phyloP scores from a whole-genome alignment of 2,888 invertebrate species.

The Syritta pipiens region DNA sequence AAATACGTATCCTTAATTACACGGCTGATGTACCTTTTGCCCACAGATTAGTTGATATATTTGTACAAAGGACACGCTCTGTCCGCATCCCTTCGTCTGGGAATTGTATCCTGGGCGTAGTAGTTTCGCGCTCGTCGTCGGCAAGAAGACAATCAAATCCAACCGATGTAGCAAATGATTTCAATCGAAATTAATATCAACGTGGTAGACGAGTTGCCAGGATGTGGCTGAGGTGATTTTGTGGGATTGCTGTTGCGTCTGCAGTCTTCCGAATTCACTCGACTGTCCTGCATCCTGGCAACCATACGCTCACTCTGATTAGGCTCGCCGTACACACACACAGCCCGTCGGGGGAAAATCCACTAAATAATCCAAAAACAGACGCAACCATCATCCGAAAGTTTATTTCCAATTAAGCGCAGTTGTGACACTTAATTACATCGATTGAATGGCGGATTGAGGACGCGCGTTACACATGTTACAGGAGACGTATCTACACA shows the following conservation, averaged over 20 bases:
- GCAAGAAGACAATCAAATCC: slow-evolving; percentile 54
- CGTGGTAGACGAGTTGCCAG: slow-evolving; percentile 35
- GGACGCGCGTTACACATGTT: slow-evolving; percentile 48
- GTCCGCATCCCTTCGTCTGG: slow-evolving; percentile 27
- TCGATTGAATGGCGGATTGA: slow-evolving; percentile 52
- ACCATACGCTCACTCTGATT: slow-evolving; percentile 43
- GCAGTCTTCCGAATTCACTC: no score
- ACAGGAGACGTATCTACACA: no score
- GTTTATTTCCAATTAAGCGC: slow-evolving; percentile 59
- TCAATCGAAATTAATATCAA: slow-evolving; percentile 62
- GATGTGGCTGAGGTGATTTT: no score
- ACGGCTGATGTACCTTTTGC: slow-evolving; percentile 64
- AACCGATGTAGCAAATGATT: slow-evolving; percentile 60
- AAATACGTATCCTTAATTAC: slow-evolving; percentile 65
- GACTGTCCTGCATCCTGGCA: no score
- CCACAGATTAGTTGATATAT: slow-evolving; percentile 59
- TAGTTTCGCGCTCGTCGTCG: slow-evolving; percentile 51
- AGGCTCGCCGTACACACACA: slow-evolving; percentile 21
- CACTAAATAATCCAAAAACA: slow-evolving; percentile 53
- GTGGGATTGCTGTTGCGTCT: no score
- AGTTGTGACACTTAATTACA: slow-evolving; percentile 63
- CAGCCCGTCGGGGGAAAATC: slow-evolving; percentile 23
- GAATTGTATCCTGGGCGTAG: slow-evolving; percentile 17
- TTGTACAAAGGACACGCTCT: slow-evolving; percentile 46
- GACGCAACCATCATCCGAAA: slow-evolving; percentile 37